Percentiles rank a stretch among this genome's conserved stretches.
Evolutionary conservation across 2,888 invertebrate species (phyloP).

Genomic region (Melinaea marsaeus): DNA sequence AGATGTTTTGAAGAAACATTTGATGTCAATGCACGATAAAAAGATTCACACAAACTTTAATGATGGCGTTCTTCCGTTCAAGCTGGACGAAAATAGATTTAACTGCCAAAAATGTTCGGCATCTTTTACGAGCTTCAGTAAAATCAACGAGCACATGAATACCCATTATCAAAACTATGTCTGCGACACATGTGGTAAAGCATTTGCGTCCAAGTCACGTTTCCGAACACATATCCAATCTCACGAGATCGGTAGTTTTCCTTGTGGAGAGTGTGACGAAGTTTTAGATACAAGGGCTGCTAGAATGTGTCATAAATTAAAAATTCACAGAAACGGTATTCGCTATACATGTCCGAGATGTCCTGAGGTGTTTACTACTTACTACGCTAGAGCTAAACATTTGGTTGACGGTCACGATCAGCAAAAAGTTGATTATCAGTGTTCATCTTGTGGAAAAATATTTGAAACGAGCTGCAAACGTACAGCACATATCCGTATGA

Average conservation of each 20-base stretch:
- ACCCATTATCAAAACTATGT: conserved; percentile 65
- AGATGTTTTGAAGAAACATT: conserved; percentile 55
- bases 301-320: conserved; percentile 55
- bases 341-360: conserved; percentile 66
- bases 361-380: conserved; percentile 58
- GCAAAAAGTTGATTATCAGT: conserved; percentile 48
- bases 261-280: conserved; percentile 60
- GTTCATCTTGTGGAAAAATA: conserved; percentile 49
- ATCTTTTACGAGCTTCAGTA: conserved; percentile 50
- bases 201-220: conserved; percentile 61
- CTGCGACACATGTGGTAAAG: conserved; percentile 67
- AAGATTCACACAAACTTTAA: conserved; percentile 48
- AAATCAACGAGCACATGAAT: conserved; percentile 68
- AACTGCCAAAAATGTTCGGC: conserved; percentile 59
- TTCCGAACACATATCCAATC: conserved; percentile 64
- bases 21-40: conserved; percentile 48
- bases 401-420: conserved; percentile 56
- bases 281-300: conserved; percentile 54
- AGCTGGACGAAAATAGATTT: conserved; percentile 49
- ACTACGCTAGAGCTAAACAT: conserved; percentile 59
- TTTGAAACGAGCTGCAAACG: conserved; percentile 60
- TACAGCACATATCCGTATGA: conserved; percentile 49
- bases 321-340: conserved; percentile 56
- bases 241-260: conserved; percentile 58
- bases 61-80: conserved; percentile 68